A percentile compares a stretch with the other conserved stretches of the same genome.
Conservation (phyloP, 1,140 invertebrate genomes). For the Lycorma delicatula region DNA sequence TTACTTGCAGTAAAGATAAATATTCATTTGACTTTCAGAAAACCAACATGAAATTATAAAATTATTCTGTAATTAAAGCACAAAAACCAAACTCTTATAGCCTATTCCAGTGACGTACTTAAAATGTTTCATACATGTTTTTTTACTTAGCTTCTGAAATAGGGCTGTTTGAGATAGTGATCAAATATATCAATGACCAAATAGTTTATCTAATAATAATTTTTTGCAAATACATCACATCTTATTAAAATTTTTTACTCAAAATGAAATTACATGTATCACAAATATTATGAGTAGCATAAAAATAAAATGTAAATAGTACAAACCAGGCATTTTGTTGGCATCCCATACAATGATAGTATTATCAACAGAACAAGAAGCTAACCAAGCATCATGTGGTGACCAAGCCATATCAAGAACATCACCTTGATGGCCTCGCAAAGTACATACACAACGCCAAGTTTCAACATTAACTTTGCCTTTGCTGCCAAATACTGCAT, state of each 20-base stretch:
- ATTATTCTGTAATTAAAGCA: too few species aligned
- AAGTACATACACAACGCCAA: conserved; percentile 80
- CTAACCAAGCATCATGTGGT: conserved; percentile 82
- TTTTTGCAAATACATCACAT: too few species aligned
- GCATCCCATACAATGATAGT: conserved; percentile 94
- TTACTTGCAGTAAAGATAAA: too few species aligned
- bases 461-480: conserved; percentile 78
- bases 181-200: too few species aligned
- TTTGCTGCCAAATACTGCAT: conserved; percentile 48
- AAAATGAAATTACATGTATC: background rate
- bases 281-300: background rate
- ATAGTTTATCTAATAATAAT: too few species aligned
- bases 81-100: too few species aligned
- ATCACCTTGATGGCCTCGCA: conserved; percentile 85
- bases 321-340: conserved; percentile 66
- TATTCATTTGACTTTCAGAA: too few species aligned
- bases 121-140: too few species aligned
- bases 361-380: conserved; percentile 94
- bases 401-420: conserved; percentile 94
- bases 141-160: too few species aligned
- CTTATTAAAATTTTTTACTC: background rate
- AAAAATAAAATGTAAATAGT: background rate
- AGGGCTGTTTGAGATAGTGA: too few species aligned
- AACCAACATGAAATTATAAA: too few species aligned
- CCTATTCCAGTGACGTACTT: too few species aligned